A percentile compares a stretch with the other conserved stretches of the same genome.
These are phyloP conservation scores for Drosophila ambigua DNA, from an alignment of 1,140 invertebrate species.

Conservation along the genomic window DNA sequence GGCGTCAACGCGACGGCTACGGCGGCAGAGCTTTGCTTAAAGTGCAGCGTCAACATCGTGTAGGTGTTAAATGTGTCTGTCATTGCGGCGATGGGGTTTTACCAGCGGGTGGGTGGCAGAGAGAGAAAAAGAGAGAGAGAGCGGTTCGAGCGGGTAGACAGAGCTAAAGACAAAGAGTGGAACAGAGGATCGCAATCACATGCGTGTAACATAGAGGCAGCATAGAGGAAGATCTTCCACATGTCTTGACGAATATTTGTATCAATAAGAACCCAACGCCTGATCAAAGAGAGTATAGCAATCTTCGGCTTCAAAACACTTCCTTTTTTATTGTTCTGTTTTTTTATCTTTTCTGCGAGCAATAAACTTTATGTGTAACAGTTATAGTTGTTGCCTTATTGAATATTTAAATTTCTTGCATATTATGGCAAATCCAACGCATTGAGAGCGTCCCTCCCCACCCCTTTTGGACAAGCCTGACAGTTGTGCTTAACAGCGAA, in stretches of 20 bases:
- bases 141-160: neutral
- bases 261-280: neutral
- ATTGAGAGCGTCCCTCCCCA: neutral
- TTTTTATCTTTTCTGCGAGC: neutral
- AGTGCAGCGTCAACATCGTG: constrained; percentile 53
- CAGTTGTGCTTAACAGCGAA: constrained; percentile 2
- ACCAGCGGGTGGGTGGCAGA: neutral
- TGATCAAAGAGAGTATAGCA: too few species aligned
- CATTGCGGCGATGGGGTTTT: constrained; percentile 35
- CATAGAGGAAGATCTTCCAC: neutral
- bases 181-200: constrained; percentile 26
- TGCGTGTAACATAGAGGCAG: neutral
- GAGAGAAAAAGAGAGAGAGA: neutral
- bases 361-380: constrained; percentile 43
- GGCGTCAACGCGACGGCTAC: constrained; percentile 43
- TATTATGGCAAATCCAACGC: constrained; percentile 1
- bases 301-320: too few species aligned
- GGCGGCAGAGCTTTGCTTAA: constrained; percentile 34
- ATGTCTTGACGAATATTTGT: too few species aligned
- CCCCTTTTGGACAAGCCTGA: neutral
- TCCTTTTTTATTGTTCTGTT: neutral
- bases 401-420: constrained; percentile 24
- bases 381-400: constrained; percentile 12
- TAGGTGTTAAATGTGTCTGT: constrained; percentile 76
- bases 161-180: neutral